Percentiles rank a stretch among this genome's conserved stretches.
These are phyloP conservation scores for Strigamia crassipes DNA, from an alignment of 2,888 invertebrate genomes.

Conservation along the genomic window DNA sequence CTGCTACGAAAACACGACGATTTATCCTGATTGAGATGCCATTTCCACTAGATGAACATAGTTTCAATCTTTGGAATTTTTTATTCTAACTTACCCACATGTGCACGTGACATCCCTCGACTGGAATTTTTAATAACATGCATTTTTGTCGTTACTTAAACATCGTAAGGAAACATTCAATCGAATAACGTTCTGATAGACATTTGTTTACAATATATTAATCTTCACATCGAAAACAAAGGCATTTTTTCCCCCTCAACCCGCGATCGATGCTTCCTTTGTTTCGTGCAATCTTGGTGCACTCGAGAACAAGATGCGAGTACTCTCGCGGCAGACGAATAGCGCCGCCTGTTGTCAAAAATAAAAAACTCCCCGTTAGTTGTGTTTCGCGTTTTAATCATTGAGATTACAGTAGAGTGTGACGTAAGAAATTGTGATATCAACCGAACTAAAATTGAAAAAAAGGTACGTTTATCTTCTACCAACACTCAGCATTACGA, in stretches of 20 bases:
- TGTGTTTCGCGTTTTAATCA: neutral
- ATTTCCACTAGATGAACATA: conserved; percentile 16
- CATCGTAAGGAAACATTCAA: neutral
- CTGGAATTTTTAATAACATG: neutral
- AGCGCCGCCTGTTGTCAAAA: neutral
- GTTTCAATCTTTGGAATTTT: conserved; percentile 13
- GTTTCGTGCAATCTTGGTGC: neutral
- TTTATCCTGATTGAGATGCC: conserved; percentile 21
- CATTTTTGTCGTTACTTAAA: neutral
- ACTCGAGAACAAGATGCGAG: neutral
- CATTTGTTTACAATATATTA: conserved; percentile 10
- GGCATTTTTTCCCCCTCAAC: neutral
- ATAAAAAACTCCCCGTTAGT: neutral
- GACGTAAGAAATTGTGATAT: neutral
- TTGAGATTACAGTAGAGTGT: neutral
- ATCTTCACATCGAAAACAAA: neutral
- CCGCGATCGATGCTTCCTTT: neutral
- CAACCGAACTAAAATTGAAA: neutral
- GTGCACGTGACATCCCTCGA: neutral
- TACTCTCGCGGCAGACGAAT: neutral
- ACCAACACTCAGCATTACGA: neutral
- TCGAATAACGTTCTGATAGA: neutral
- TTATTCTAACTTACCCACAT: neutral
- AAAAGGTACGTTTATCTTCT: neutral
- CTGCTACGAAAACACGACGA: neutral